phyloP scores from a whole-genome alignment of 2,888 invertebrate genomes.

The Drosophila ezoana region DNA sequence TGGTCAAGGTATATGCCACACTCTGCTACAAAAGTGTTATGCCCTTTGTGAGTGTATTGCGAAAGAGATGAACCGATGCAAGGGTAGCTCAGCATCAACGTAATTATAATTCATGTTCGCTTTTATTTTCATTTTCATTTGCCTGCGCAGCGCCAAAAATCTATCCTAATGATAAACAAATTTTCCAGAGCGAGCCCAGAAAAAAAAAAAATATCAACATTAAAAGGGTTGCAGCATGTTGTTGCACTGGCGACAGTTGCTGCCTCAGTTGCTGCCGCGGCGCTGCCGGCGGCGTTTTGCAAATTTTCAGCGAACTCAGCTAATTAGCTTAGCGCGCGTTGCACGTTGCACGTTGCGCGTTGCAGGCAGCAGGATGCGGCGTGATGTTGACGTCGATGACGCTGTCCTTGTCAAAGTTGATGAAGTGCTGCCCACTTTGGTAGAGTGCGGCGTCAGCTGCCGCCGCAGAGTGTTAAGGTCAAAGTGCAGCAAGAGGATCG shows the following conservation, averaged over 20 bases:
- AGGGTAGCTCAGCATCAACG: constrained; percentile 56
- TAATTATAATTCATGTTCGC: constrained; percentile 78
- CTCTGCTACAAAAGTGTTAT: background rate
- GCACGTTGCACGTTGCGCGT: background rate
- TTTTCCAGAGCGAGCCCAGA: constrained; percentile 56
- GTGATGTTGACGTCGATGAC: constrained; percentile 3
- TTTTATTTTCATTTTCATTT: constrained; percentile 39
- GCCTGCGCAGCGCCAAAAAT: constrained; percentile 49
- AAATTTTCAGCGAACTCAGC: constrained; percentile 41
- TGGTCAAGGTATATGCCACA: background rate
- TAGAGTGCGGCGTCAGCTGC: constrained; percentile 43
- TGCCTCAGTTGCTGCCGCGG: constrained; percentile 36
- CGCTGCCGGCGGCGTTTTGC: constrained; percentile 52
- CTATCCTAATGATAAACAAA: constrained; percentile 75
- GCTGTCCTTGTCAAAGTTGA: constrained; percentile 5
- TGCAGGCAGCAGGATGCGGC: background rate
- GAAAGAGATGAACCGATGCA: constrained; percentile 9
- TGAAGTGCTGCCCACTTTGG: constrained; percentile 21
- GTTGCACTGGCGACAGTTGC: constrained; percentile 28
- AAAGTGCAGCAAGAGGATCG: constrained; percentile 33
- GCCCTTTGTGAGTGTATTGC: constrained; percentile 22
- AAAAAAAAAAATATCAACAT: background rate
- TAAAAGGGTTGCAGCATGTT: constrained; percentile 52
- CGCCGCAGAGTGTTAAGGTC: constrained; percentile 40
- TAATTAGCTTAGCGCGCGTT: constrained; percentile 50